Percentiles rank a stretch among this genome's conserved stretches.
Evolutionary conservation across 2,113 vertebrate genomes (phyloP).

Genomic region (Tor tambroides): DNA sequence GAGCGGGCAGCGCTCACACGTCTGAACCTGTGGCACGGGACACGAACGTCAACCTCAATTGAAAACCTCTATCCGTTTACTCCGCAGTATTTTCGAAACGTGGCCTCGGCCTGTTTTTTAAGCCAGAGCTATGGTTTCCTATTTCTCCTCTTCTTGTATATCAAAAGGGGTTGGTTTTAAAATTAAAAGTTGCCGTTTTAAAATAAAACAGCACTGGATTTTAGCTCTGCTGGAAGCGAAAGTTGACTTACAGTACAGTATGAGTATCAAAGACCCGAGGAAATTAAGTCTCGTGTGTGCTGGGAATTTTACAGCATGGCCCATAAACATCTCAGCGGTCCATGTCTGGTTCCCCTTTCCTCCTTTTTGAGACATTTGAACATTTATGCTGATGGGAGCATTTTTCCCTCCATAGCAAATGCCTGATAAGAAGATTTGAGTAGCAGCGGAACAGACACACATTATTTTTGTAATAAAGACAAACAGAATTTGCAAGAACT

Average conservation of each 20-base stretch:
- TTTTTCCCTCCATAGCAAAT: neutral
- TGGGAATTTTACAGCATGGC: slow-evolving; percentile 49
- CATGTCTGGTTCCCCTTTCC: slow-evolving; percentile 42
- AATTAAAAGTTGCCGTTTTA: slow-evolving; percentile 60
- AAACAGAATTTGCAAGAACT: slow-evolving; percentile 13
- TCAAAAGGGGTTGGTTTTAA: slow-evolving; percentile 68
- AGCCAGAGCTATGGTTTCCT: slow-evolving; percentile 51
- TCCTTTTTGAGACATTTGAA: neutral
- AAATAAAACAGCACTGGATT: slow-evolving; percentile 49
- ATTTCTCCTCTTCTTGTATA: slow-evolving; percentile 67
- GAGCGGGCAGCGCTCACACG: slow-evolving; percentile 57
- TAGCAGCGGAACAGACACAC: slow-evolving; percentile 14
- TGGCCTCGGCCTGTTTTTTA: slow-evolving; percentile 60
- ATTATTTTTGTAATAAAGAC: slow-evolving; percentile 20
- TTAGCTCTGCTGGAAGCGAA: slow-evolving; percentile 58
- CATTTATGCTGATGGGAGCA: slow-evolving; percentile 41
- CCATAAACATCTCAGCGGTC: slow-evolving; percentile 50
- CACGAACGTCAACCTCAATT: slow-evolving; percentile 69
- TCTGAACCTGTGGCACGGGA: slow-evolving; percentile 57
- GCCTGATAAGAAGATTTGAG: slow-evolving; percentile 12
- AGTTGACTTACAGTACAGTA: slow-evolving; percentile 44
- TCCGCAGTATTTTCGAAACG: slow-evolving; percentile 65
- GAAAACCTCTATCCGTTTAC: slow-evolving; percentile 57
- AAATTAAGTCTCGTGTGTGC: slow-evolving; percentile 58
- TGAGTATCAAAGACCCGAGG: slow-evolving; percentile 50